Evolutionary conservation across 1,140 invertebrate species (phyloP), one percentile per base, ranked within the genome.

Genomic region (Saccostrea cuccullata): DNA sequence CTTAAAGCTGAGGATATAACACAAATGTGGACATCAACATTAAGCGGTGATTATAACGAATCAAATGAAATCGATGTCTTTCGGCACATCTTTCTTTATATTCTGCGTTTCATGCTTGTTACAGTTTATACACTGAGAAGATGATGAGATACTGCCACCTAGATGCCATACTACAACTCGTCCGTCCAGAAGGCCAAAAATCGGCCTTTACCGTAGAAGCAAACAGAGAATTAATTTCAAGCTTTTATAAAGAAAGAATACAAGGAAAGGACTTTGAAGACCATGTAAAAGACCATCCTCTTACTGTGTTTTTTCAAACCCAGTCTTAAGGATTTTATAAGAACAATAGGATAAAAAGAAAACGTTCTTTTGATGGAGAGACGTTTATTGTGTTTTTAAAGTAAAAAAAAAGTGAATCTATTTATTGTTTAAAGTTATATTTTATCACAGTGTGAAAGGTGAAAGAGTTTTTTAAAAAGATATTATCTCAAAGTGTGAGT

Each of bases 91-190:
- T 73, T 73, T 36, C 70, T 73, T 12, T 73, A 73, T 13, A 73
- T 73, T 73, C n/a, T 73, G 70, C 70, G 8, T 73, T 73, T 36
- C 70, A 73, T 26, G 70, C 70, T 13, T 73, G 70, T 36, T 73
- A 26, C 8, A 26, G 12, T 36, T 30, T 36, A 36, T 73, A 15
- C 70, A 23, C 70, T 11, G 70, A 73, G 8, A 30, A 73, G 23
- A 36, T 73, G 70, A 73, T 73, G 70, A 23, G 26, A 13, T 13
- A 73, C 30, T 73, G 70, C 26, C n/a, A 73, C 70, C 8, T 73
- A 26, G 70, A 73, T 23, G 70, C 70, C 70, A 73, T 73, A 73
- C 13, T 73, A 36, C 70, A 73, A 26, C 30, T 73, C 12, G 70
- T 73, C 70, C 70, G 70, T 30, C 70, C 70, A 6, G 12, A 13